phyloP scores from a whole-genome alignment of 2,888 invertebrate genomes.

The Nematopogon swammerdamellus region DNA sequence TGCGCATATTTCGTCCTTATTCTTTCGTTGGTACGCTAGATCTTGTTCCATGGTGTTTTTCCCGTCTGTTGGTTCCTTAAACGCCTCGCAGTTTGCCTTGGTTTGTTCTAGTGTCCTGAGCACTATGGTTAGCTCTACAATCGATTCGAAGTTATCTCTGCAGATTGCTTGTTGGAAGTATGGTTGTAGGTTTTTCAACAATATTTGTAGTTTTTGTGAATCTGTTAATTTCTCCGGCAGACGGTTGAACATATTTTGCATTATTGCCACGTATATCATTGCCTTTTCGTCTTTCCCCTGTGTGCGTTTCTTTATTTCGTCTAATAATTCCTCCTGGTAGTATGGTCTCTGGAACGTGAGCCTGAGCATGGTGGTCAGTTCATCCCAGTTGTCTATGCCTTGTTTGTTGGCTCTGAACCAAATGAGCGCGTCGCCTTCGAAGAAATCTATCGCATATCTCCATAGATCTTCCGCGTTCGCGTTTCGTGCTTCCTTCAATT shows the following conservation, averaged over 20 bases:
- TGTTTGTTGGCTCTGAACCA: conserved; percentile 4
- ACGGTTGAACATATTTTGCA: conserved; percentile 9
- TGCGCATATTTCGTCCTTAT: background rate
- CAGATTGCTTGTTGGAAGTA: conserved; percentile 9
- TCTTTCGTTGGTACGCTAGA: background rate
- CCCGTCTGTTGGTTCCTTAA: conserved; percentile 3
- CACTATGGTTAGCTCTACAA: conserved; percentile 5
- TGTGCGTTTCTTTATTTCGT: conserved; percentile 3
- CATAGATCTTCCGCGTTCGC: conserved; percentile 5
- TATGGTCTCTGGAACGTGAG: conserved; percentile 1
- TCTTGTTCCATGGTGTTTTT: background rate
- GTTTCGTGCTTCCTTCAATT: conserved; percentile 5
- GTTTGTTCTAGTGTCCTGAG: conserved; percentile 6
- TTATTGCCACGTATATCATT: conserved; percentile 7
- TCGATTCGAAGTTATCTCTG: conserved; percentile 5
- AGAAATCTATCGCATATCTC: conserved; percentile 5
- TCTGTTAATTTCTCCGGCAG: background rate
- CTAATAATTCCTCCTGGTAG: conserved; percentile 4
- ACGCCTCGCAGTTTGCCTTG: conserved; percentile 5
- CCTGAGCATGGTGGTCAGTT: background rate
- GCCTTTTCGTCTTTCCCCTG: conserved; percentile 9
- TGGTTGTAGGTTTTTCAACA: conserved; percentile 6
- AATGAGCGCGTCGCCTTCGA: conserved; percentile 4
- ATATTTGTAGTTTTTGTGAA: background rate
- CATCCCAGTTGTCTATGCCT: background rate